Evolutionary conservation across 2,797 vertebrate genomes (phyloP).

Genomic region (Tenualosa ilisha): DNA sequence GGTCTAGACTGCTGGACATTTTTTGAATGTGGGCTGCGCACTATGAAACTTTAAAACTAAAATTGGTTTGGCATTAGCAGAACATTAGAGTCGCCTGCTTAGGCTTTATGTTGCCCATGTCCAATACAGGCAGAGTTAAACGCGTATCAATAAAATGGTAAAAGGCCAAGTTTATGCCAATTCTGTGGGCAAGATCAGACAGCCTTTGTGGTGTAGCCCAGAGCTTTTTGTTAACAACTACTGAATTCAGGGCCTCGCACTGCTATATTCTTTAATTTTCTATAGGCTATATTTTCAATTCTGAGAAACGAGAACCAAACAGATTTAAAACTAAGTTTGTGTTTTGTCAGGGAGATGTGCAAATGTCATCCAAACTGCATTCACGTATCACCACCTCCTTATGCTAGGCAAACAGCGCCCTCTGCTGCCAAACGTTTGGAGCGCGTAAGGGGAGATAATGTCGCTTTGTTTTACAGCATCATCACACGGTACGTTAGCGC

Average conservation of each 20-base stretch:
- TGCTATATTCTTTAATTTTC: too few species aligned
- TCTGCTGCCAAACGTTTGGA: conserved; percentile 32
- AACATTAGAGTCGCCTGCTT: not conserved
- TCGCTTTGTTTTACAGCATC: not conserved
- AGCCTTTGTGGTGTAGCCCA: not conserved
- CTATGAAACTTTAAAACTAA: not conserved
- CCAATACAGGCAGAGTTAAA: not conserved
- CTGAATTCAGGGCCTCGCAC: too few species aligned
- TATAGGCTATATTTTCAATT: not conserved
- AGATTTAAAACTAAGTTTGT: not conserved
- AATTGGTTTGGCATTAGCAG: not conserved
- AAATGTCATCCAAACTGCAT: not conserved
- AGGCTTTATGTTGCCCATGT: not conserved
- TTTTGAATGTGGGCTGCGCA: not conserved
- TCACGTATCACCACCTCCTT: not conserved
- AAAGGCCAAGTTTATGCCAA: not conserved
- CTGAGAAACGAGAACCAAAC: not conserved
- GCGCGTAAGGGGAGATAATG: not conserved
- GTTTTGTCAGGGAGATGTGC: not conserved
- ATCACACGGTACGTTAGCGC: not conserved
- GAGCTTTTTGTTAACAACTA: too few species aligned
- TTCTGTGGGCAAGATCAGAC: not conserved
- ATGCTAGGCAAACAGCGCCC: conserved; percentile 15
- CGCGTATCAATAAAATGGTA: not conserved
- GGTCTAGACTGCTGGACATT: not conserved